Conservation (phyloP, 2,797 vertebrate genomes). For the Fundulus diaphanus region DNA sequence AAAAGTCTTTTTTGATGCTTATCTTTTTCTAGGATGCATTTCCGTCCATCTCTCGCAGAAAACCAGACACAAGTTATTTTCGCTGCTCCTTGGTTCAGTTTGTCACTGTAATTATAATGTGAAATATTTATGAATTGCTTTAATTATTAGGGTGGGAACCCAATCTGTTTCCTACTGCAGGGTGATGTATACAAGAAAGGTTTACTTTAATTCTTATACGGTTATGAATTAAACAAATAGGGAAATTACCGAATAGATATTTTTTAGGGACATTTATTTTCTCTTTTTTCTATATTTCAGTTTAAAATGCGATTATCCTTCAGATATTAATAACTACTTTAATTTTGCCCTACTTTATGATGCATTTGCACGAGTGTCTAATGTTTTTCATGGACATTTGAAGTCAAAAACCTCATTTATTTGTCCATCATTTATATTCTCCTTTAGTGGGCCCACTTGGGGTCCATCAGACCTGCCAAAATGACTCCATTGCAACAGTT, state of each 20-base stretch:
- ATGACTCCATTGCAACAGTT: constrained; percentile 42
- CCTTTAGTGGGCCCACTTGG: constrained; percentile 31
- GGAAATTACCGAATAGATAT: constrained; percentile 19
- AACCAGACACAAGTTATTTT: neutral
- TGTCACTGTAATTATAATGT: constrained; percentile 39
- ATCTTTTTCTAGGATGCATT: neutral
- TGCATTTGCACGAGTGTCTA: neutral
- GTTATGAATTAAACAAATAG: constrained; percentile 17
- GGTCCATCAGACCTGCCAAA: constrained; percentile 43
- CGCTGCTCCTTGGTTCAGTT: constrained; percentile 1
- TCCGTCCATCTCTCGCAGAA: neutral
- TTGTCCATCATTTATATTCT: constrained; percentile 34
- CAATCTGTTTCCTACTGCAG: constrained; percentile 39
- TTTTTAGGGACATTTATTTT: neutral
- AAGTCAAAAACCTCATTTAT: constrained; percentile 31
- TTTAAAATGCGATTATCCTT: constrained; percentile 3
- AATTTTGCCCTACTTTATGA: neutral
- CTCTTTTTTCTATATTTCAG: neutral
- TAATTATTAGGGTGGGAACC: constrained; percentile 51
- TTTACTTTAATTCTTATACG: constrained; percentile 42
- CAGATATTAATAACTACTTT: neutral
- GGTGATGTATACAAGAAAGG: constrained; percentile 57
- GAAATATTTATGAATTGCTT: constrained; percentile 62
- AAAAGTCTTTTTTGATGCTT: neutral
- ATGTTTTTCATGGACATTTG: neutral